Percentiles rank a stretch among this genome's conserved stretches.
Evolutionary conservation across 2,797 vertebrate genomes (phyloP).

Genomic region (Neostethus bicornis): DNA sequence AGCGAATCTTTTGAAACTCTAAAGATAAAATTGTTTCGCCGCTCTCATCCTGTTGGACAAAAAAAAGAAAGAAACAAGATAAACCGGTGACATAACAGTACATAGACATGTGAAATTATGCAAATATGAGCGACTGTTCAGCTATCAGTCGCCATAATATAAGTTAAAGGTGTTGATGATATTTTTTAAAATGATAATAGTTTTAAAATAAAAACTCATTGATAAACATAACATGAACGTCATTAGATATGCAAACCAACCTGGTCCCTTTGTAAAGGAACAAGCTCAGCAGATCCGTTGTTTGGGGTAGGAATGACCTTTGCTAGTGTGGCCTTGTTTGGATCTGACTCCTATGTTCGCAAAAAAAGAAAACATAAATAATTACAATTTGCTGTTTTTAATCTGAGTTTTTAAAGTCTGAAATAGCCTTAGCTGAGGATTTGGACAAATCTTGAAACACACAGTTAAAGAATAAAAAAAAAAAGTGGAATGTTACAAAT

Average conservation of each 20-base stretch:
- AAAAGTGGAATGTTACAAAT: background rate
- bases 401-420: background rate
- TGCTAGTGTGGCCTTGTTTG: conserved; percentile 86
- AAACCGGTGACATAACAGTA: background rate
- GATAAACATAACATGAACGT: conserved; percentile 2
- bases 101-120: too few relatives aligned
- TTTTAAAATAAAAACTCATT: too few relatives aligned
- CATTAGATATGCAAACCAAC: conserved; percentile 70
- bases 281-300: conserved; percentile 92
- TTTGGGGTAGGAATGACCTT: conserved; percentile 96
- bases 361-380: conserved; percentile 50
- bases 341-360: conserved; percentile 83
- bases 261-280: conserved; percentile 88
- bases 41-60: conserved; percentile 82
- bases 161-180: background rate
- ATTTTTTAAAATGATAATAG: background rate
- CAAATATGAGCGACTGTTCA: background rate
- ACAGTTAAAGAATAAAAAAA: background rate
- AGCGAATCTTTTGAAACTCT: conserved; percentile 97
- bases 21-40: conserved; percentile 85
- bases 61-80: conserved; percentile 13
- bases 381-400: conserved; percentile 38
- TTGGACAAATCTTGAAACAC: background rate
- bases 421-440: background rate
- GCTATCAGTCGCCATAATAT: background rate